Conservation (phyloP, 2,113 vertebrate species). For the Megaceryle torquata region DNA sequence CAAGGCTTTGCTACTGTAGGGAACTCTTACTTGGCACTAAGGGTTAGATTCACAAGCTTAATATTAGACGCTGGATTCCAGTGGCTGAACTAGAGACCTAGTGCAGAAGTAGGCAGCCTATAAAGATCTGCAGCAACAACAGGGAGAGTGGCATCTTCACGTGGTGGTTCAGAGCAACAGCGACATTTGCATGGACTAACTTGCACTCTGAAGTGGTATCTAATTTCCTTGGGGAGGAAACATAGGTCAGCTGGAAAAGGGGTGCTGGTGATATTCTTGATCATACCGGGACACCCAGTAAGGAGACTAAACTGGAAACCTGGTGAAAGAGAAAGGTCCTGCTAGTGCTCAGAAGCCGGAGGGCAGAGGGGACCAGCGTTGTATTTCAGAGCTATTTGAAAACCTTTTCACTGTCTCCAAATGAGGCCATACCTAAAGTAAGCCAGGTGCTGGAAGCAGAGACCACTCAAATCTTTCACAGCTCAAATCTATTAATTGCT, state of each 20-base stretch:
- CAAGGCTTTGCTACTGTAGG: background rate
- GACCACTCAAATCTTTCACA: background rate
- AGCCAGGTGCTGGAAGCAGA: background rate
- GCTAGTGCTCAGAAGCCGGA: background rate
- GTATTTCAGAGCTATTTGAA: background rate
- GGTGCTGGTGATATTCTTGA: background rate
- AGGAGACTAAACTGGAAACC: background rate
- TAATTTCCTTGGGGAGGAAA: background rate
- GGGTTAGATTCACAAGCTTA: background rate
- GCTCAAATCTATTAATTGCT: background rate
- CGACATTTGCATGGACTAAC: fast-evolving
- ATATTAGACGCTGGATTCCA: background rate
- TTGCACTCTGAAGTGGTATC: background rate
- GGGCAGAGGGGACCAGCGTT: fast-evolving
- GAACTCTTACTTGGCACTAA: background rate
- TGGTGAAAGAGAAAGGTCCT: background rate
- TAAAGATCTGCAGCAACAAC: background rate
- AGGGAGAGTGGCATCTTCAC: fast-evolving
- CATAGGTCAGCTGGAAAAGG: fast-evolving
- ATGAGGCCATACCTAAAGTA: background rate
- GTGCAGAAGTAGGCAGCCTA: background rate
- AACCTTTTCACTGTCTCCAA: background rate
- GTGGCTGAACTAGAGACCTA: background rate
- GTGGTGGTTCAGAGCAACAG: background rate
- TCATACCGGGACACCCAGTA: background rate